Evolutionary conservation across 2,113 vertebrate genomes (phyloP), one percentile per base, ranked within the genome.

Genomic region (Dromaius novaehollandiae): DNA sequence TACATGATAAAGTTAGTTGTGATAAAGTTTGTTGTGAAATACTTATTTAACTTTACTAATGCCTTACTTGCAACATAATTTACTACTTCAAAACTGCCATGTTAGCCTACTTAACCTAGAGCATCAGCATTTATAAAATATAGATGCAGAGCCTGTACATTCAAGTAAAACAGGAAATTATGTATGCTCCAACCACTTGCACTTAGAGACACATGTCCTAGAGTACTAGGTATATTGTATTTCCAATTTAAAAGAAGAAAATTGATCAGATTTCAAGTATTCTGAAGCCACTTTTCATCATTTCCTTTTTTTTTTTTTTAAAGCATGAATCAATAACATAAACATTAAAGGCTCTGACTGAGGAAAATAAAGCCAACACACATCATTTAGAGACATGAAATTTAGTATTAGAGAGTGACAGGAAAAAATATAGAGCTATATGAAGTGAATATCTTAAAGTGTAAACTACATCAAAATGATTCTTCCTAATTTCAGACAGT

Each of bases 221-320:
- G 87, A 91, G 91, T 93, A 95, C 93, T 56, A 95, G 82, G 42
- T 63, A 86, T 91, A 95, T 94, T 95, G 84, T 94, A 95, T 95
- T 97, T 95, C 82, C 92, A 94, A 97, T 96, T 95, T 93, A 90
- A 96, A 96, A 88, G 44, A 86, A 65, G 50, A 94, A 89, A 77
- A 97, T 91, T 96, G 94, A 97, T 96, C 94, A n/a, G 46, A 96
- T 97, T 96, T 94, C 93, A 96, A 91, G 87, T 77, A 95, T 89
- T 83, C 87, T 95, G 94, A 94, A 96, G 87, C 96, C 93, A 85
- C 71, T 51, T 91, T 95, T 95, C 93, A 91, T 75, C 68, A 48
- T 90, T 94, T 55, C 75, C 73, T 44, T 90, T 87, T 96, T 92
- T 96, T 73, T n/a, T n/a, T n/a, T n/a, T n/a, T n/a, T n/a, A n/a